Conservation (phyloP, 2,797 vertebrate species). For the Girardinus metallicus region DNA sequence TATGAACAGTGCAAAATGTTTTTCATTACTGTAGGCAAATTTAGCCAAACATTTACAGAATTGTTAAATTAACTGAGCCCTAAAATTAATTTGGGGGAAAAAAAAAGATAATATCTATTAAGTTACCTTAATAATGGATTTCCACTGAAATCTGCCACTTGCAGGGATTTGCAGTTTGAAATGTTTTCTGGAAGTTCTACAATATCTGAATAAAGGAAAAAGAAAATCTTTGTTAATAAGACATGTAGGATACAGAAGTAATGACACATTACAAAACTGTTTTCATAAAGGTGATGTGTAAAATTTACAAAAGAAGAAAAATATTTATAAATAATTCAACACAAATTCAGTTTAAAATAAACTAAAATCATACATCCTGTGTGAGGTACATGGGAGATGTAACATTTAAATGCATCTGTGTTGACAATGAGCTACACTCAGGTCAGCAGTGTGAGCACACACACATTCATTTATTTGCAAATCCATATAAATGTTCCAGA, state of each 20-base stretch:
- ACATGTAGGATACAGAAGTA: neutral
- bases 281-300: neutral
- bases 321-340: neutral
- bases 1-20: neutral
- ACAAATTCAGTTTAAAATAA: neutral
- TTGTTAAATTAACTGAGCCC: neutral
- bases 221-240: neutral
- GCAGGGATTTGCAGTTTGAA: conserved; percentile 95
- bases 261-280: neutral
- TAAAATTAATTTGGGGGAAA: neutral
- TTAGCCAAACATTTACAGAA: neutral
- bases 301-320: neutral
- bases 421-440: too few species aligned
- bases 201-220: conserved; percentile 85
- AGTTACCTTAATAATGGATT: conserved; percentile 94
- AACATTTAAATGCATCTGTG: neutral
- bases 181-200: conserved; percentile 98
- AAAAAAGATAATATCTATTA: neutral
- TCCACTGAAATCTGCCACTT: conserved; percentile 98
- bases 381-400: neutral
- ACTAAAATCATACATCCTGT: too few species aligned
- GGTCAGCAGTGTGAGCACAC: neutral
- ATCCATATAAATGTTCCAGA: neutral
- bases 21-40: neutral
- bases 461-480: neutral